Conservation (phyloP, 2,888 invertebrate genomes). For the Drosophila mayaguana region DNA sequence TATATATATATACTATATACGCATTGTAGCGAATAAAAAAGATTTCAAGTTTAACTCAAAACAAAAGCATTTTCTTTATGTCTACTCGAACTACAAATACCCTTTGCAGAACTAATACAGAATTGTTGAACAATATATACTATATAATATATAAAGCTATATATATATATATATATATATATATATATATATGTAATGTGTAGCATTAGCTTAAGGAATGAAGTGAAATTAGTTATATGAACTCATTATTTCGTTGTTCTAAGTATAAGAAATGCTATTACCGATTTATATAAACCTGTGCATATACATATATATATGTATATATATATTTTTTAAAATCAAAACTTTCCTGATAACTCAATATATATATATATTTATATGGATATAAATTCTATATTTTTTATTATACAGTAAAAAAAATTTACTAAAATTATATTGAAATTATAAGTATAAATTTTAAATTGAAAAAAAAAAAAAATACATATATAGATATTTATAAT, state of each 20-base stretch:
- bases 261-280: slow-evolving; percentile 7
- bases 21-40: slow-evolving; percentile 36
- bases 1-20: slow-evolving; percentile 1
- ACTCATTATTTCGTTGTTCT: slow-evolving; percentile 33
- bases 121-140: neutral
- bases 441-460: slow-evolving; percentile 22
- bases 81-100: slow-evolving; percentile 33
- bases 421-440: slow-evolving; percentile 12
- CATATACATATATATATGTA: neutral
- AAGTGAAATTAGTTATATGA: slow-evolving; percentile 5
- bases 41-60: neutral
- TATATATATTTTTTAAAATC: neutral
- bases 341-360: neutral
- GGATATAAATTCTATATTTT: slow-evolving; percentile 39
- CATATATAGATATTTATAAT: neutral
- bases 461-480: neutral
- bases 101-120: slow-evolving; percentile 27
- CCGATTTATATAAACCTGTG: slow-evolving; percentile 5
- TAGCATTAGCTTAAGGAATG: neutral
- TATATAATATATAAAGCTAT: neutral
- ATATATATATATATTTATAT: slow-evolving; percentile 6
- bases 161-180: neutral
- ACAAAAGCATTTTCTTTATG: slow-evolving; percentile 3
- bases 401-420: slow-evolving; percentile 49
- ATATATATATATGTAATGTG: neutral